Base-by-base conservation (phyloP, 1,140 invertebrate species). In the Lasioglossum baleicum region DNA sequence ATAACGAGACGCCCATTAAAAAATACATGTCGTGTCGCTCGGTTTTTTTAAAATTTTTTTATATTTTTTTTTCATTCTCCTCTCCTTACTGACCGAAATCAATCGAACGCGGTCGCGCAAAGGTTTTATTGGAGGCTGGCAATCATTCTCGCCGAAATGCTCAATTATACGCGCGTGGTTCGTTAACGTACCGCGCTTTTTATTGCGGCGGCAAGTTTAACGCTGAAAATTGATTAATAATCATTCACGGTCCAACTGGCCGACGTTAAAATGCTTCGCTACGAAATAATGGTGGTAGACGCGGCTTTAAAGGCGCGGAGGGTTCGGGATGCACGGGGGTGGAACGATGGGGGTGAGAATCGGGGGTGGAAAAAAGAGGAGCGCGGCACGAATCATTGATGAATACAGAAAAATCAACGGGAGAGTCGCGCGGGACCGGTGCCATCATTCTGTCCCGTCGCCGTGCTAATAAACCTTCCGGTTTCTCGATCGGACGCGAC, bases 191-290 rank as follows among this genome's bases (percentile, higher is more conserved):
- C 75, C 71, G 64, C 80, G 83, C 83, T 84, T 88, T 89, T 88
- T 89, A 84, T 81, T 79, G 81, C 75, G 74, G 74, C 73, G 80
- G 65, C 67, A 72, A 79, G 81, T 84, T 89, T 83, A 88, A 87
- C 81, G 75, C 65, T 80, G 81, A 68, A 87, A 88, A 90, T 87
- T 88, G 88, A 88, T 90, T 89, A 83, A 90, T 90, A 88, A 87
- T 89, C 87, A 87, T 89, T 85, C 78, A 79, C 79, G 67, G 78
- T 75, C 76, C 74, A 64, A 72, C 76, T 87, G 82, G 75, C 78
- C 72, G 68, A 75, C 69, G 84, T 84, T 85, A 71, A 85, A 86
- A 86, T 78, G 81, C 77, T 76, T 82, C 75, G 75, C 75, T 85
- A 83, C 75, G 82, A 86, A 82, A 69, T 80, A 79, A 83, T 83